These are phyloP conservation scores for Andrena marginata DNA, from an alignment of 2,888 invertebrate species.

Conservation along the genomic window DNA sequence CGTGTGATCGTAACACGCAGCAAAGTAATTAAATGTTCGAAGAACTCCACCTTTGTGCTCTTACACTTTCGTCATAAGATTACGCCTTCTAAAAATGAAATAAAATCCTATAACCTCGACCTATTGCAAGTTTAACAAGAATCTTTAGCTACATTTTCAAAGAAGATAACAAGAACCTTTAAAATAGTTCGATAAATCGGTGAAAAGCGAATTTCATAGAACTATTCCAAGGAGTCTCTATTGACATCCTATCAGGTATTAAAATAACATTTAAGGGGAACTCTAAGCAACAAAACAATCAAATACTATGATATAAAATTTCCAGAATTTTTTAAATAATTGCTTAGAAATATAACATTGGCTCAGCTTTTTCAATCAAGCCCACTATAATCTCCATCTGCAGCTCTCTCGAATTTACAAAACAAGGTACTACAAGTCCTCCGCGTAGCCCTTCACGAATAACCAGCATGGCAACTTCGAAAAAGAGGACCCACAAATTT, in stretches of 20 bases:
- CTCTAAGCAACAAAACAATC: too few species aligned
- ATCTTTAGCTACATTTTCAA: neutral
- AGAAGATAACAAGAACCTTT: neutral
- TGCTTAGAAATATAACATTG: neutral
- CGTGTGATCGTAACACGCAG: neutral
- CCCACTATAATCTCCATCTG: neutral
- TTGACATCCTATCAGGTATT: too few species aligned
- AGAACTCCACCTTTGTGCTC: neutral
- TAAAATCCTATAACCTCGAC: neutral
- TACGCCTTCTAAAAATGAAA: neutral
- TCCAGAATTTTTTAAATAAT: too few species aligned
- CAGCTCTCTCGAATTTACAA: too few species aligned
- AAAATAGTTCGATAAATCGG: neutral
- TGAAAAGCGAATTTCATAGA: too few species aligned
- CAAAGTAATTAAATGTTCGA: conserved; percentile 22
- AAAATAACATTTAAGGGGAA: neutral
- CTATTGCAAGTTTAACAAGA: neutral
- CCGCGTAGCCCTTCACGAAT: neutral
- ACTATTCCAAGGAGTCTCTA: neutral
- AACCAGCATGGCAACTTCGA: neutral
- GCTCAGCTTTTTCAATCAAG: neutral
- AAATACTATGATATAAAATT: too few species aligned
- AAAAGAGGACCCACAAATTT: neutral
- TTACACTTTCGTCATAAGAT: neutral
- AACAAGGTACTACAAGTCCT: too few species aligned